A percentile compares a stretch with the other conserved stretches of the same genome.
Conservation (phyloP, 1,140 invertebrate species). For the Achroia grisella region DNA sequence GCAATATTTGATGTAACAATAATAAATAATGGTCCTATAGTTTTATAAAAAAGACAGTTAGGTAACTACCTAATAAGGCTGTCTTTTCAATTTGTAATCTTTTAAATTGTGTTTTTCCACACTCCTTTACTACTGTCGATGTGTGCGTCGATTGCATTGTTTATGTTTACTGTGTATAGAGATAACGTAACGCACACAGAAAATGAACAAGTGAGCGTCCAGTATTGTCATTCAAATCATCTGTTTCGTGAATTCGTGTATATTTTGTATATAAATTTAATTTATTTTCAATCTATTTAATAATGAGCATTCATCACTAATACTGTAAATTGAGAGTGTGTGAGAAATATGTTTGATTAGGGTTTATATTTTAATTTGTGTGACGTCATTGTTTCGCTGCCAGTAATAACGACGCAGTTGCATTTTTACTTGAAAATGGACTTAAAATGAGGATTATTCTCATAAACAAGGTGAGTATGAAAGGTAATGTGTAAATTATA, state of each 20-base stretch:
- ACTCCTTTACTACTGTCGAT: not conserved
- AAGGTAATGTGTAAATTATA: slow-evolving; percentile 8
- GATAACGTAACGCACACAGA: slow-evolving; percentile 21
- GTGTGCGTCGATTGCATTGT: not conserved
- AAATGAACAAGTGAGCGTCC: slow-evolving; percentile 34
- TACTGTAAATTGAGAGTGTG: slow-evolving; percentile 21
- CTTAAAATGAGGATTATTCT: slow-evolving; percentile 71
- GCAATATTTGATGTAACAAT: too few relatives aligned
- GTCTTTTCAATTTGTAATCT: not conserved
- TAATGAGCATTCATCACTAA: slow-evolving; percentile 27
- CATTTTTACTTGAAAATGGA: slow-evolving; percentile 63
- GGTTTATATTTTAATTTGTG: slow-evolving; percentile 45
- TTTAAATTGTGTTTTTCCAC: slow-evolving; percentile 1
- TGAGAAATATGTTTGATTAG: slow-evolving; percentile 34
- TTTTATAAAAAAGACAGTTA: too few relatives aligned
- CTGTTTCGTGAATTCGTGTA: slow-evolving; percentile 62
- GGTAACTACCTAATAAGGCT: too few relatives aligned
- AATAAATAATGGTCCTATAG: too few relatives aligned
- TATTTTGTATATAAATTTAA: slow-evolving; percentile 57
- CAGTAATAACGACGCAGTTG: slow-evolving; percentile 71
- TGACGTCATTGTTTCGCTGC: slow-evolving; percentile 72
- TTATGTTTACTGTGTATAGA: not conserved
- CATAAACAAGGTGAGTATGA: slow-evolving; percentile 47
- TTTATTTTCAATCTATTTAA: slow-evolving; percentile 48
- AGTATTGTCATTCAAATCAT: slow-evolving; percentile 61